Evolutionary conservation across 2,888 invertebrate genomes (phyloP).

Genomic region (Mythimna albipuncta): DNA sequence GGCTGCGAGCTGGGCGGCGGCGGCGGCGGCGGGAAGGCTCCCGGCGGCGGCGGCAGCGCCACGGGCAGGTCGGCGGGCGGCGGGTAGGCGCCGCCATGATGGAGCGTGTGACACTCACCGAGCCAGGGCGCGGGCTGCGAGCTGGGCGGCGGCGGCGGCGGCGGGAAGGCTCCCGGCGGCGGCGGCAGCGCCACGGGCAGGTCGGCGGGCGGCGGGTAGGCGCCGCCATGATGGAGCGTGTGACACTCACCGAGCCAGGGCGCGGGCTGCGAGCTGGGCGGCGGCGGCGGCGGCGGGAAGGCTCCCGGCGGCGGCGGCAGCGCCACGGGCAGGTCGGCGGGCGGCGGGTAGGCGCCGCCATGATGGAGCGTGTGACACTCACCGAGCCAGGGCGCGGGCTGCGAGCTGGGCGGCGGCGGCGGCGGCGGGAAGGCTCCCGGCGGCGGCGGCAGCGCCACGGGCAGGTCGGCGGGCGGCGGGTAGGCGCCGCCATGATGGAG

Average conservation of each 20-base stretch:
- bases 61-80: conserved; percentile 71
- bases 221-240: conserved; percentile 82
- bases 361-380: conserved; percentile 75
- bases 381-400: conserved; percentile 86
- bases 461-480: conserved; percentile 81
- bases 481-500: conserved; percentile 90
- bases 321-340: conserved; percentile 60
- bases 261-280: conserved; percentile 86
- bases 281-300: conserved; percentile 82
- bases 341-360: conserved; percentile 91
- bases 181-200: conserved; percentile 75
- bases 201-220: conserved; percentile 85
- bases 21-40: conserved; percentile 78
- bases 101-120: conserved; percentile 64
- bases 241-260: conserved; percentile 80
- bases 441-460: conserved; percentile 76
- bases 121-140: conserved; percentile 86
- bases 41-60: conserved; percentile 83
- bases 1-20: conserved; percentile 88
- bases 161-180: conserved; percentile 78
- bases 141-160: conserved; percentile 88
- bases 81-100: conserved; percentile 90
- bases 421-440: conserved; percentile 81
- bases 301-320: conserved; percentile 83
- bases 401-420: conserved; percentile 87